Percentiles rank a stretch among this genome's conserved stretches.
phyloP scores from a whole-genome alignment of 2,888 invertebrate genomes.

The Nebria brevicollis region DNA sequence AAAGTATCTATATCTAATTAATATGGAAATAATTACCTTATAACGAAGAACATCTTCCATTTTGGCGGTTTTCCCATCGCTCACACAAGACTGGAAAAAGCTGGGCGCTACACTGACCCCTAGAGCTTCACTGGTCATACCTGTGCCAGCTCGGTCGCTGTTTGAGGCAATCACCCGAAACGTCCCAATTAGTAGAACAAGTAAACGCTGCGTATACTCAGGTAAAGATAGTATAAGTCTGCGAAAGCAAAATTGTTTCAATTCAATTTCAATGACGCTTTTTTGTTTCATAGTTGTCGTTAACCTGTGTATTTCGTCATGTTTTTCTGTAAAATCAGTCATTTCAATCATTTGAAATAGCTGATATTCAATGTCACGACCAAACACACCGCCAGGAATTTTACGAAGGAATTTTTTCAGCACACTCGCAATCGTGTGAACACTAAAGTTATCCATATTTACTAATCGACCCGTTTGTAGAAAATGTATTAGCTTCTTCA shows the following conservation, averaged over 20 bases:
- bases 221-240: slow-evolving; percentile 91
- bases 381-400: slow-evolving; percentile 96
- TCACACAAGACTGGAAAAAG: slow-evolving; percentile 95
- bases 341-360: slow-evolving; percentile 89
- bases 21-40: slow-evolving; percentile 73
- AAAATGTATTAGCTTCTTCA: slow-evolving; percentile 93
- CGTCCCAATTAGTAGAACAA: slow-evolving; percentile 96
- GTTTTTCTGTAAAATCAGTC: slow-evolving; percentile 83
- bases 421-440: slow-evolving; percentile 98
- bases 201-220: slow-evolving; percentile 88
- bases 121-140: slow-evolving; percentile 95
- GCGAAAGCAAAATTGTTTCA: slow-evolving; percentile 16
- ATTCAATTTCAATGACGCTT: background rate
- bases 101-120: slow-evolving; percentile 96
- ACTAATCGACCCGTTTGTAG: slow-evolving; percentile 89
- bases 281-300: background rate
- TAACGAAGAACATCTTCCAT: slow-evolving; percentile 96
- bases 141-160: slow-evolving; percentile 88
- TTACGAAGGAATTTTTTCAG: slow-evolving; percentile 97
- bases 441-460: slow-evolving; percentile 94
- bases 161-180: slow-evolving; percentile 95
- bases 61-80: slow-evolving; percentile 92
- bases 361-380: slow-evolving; percentile 88
- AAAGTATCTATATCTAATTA: background rate
- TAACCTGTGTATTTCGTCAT: slow-evolving; percentile 89